Evolutionary conservation across 1,140 invertebrate species (phyloP).

Genomic region (Drosophila rufa): DNA sequence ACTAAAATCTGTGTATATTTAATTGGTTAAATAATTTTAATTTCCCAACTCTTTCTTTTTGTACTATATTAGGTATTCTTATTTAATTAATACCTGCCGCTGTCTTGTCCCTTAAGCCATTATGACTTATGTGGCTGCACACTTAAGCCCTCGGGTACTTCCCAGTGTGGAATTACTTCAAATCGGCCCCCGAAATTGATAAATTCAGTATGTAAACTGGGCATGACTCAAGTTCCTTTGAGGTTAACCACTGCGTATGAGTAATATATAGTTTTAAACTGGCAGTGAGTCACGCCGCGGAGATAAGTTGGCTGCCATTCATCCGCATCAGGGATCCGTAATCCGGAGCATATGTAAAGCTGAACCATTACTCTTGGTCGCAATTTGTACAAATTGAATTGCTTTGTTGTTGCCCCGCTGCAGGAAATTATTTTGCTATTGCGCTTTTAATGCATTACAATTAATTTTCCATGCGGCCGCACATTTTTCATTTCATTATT

Average conservation of each 20-base stretch:
- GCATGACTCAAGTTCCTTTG: slow-evolving; percentile 5
- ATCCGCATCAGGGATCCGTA: not conserved
- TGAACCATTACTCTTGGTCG: slow-evolving; percentile 23
- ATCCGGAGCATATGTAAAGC: slow-evolving; percentile 28
- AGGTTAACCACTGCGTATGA: slow-evolving; percentile 13
- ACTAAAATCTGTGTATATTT: not conserved
- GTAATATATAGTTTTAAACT: slow-evolving; percentile 19
- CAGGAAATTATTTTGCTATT: slow-evolving; percentile 64
- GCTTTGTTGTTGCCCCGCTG: slow-evolving; percentile 27
- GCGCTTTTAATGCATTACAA: slow-evolving; percentile 78
- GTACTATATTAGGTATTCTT: no score
- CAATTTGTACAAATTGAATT: slow-evolving; percentile 48
- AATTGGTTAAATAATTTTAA: no score
- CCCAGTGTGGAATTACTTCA: not conserved
- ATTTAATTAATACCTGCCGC: not conserved
- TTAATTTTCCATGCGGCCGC: slow-evolving; percentile 76
- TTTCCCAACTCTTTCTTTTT: no score
- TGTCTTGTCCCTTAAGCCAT: not conserved
- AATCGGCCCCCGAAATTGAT: not conserved
- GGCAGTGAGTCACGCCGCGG: slow-evolving; percentile 11
- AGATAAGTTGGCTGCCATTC: slow-evolving; percentile 3
- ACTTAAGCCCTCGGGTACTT: slow-evolving; percentile 1
- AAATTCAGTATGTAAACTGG: slow-evolving; percentile 5
- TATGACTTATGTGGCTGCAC: not conserved
- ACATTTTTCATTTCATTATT: slow-evolving; percentile 76